These are phyloP conservation scores for Phragmatobia fuliginosa DNA, from an alignment of 2,888 invertebrate genomes.

Conservation along the genomic window DNA sequence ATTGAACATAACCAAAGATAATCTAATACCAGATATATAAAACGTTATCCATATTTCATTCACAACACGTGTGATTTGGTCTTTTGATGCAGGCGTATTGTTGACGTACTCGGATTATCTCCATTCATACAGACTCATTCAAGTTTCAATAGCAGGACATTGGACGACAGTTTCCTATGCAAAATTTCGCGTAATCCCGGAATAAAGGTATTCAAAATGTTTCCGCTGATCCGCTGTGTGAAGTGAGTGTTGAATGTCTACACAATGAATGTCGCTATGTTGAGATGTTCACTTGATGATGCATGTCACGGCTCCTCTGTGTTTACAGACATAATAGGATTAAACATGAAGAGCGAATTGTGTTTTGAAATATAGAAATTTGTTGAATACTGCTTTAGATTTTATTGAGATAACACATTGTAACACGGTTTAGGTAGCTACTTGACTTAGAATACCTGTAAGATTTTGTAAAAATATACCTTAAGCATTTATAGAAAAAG, in stretches of 20 bases:
- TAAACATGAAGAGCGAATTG: constrained; percentile 71
- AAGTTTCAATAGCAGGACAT: constrained; percentile 72
- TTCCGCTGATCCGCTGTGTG: constrained; percentile 71
- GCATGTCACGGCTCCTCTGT: constrained; percentile 73
- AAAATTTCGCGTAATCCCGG: constrained; percentile 83
- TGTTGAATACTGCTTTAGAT: constrained; percentile 56
- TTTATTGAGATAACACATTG: constrained; percentile 49
- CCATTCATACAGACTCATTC: constrained; percentile 70
- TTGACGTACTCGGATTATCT: constrained; percentile 63
- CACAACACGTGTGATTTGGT: constrained; percentile 79
- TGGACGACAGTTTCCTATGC: constrained; percentile 84
- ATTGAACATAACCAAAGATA: constrained; percentile 61
- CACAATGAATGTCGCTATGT: constrained; percentile 63
- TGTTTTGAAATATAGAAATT: constrained; percentile 67
- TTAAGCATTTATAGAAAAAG: constrained; percentile 4
- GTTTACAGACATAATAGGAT: constrained; percentile 83
- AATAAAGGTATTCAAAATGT: constrained; percentile 79
- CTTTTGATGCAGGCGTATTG: constrained; percentile 71
- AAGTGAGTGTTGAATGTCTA: constrained; percentile 44
- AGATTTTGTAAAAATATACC: neutral
- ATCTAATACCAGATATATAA: constrained; percentile 68
- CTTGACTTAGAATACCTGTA: constrained; percentile 20
- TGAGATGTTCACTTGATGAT: constrained; percentile 79
- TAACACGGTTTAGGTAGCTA: constrained; percentile 31
- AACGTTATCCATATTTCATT: constrained; percentile 75